A percentile compares a stretch with the other conserved stretches of the same genome.
Conservation (phyloP, 2,113 vertebrate genomes). For the Petroica traversi region DNA sequence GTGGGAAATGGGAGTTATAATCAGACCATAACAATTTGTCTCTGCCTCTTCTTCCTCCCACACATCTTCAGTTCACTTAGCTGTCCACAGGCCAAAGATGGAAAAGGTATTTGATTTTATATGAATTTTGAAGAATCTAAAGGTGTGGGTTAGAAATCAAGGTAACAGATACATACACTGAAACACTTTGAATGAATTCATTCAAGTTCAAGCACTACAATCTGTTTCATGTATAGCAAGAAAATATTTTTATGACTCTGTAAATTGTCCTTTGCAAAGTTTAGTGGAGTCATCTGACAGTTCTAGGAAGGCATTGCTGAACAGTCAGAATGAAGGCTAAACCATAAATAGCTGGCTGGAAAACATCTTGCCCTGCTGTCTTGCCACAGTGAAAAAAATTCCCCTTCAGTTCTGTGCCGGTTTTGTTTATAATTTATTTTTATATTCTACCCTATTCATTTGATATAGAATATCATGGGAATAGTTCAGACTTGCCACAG, state of each 20-base stretch:
- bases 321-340: background rate
- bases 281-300: background rate
- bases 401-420: background rate
- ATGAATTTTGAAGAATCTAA: background rate
- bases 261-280: background rate
- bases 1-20: background rate
- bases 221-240: background rate
- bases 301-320: background rate
- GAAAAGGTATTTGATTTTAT: background rate
- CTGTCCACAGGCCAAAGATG: background rate
- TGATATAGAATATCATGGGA: background rate
- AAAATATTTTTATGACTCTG: background rate
- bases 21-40: background rate
- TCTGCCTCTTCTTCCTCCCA: background rate
- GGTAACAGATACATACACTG: accelerated
- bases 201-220: background rate
- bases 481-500: background rate
- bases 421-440: background rate
- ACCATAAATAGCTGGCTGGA: background rate
- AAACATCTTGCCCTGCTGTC: background rate
- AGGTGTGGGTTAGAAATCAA: background rate
- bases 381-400: background rate
- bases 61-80: background rate
- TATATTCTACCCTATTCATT: background rate
- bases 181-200: background rate